Percentiles rank a stretch among this genome's conserved stretches.
Evolutionary conservation across 2,888 invertebrate species (phyloP).

Genomic region (Rotaria socialis): DNA sequence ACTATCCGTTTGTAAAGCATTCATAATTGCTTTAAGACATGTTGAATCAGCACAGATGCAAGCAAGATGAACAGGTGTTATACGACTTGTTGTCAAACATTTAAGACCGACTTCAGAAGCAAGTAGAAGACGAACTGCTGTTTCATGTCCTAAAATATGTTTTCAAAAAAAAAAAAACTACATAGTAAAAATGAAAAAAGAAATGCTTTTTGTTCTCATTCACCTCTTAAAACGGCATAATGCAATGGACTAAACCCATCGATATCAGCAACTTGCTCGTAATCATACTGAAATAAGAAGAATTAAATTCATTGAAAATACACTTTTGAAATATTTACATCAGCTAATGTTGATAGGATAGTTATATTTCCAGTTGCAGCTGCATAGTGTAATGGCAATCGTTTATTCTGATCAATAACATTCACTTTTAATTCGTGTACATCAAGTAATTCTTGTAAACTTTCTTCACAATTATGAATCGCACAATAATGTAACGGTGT

Average conservation of each 20-base stretch:
- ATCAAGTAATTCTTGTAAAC: conserved; percentile 33
- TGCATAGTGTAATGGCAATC: conserved; percentile 34
- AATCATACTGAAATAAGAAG: background rate
- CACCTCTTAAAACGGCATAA: conserved; percentile 22
- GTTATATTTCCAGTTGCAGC: conserved; percentile 18
- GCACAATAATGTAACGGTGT: conserved; percentile 34
- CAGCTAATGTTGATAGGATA: conserved; percentile 8
- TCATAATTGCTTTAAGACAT: background rate
- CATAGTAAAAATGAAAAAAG: no score
- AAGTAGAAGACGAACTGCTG: conserved; percentile 17
- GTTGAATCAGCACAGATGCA: background rate
- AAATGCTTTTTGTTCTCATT: no score
- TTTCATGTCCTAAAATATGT: background rate
- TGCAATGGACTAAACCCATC: conserved; percentile 29
- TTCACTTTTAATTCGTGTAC: background rate
- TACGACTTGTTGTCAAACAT: conserved; percentile 29
- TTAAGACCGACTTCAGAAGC: background rate
- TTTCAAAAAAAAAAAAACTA: background rate
- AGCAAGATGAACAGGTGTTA: conserved; percentile 19
- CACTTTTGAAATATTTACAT: background rate
- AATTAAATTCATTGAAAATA: background rate
- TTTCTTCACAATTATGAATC: conserved; percentile 21
- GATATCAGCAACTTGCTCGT: background rate
- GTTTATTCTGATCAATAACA: background rate
- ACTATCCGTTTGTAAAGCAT: background rate